These are phyloP conservation scores for Sarcophaga bullata DNA, from an alignment of 1,140 invertebrate species.

Conservation along the genomic window DNA sequence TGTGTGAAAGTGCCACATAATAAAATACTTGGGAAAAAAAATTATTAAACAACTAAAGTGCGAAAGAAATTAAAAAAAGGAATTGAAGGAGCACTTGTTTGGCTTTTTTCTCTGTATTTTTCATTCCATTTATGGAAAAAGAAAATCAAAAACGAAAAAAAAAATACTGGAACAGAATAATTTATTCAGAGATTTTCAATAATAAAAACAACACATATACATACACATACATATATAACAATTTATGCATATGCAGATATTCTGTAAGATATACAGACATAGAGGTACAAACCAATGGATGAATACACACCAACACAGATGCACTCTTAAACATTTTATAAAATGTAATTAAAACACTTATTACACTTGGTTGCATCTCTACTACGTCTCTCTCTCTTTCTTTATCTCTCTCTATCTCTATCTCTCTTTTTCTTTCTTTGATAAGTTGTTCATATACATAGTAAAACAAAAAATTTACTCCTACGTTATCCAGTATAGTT, in stretches of 20 bases:
- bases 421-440: too few species aligned
- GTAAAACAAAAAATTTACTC: too few species aligned
- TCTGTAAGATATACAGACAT: too few species aligned
- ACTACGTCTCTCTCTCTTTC: not conserved
- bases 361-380: conserved; percentile 23
- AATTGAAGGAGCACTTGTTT: too few species aligned
- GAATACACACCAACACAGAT: not conserved
- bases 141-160: not conserved
- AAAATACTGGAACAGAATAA: not conserved
- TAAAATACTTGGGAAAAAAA: conserved; percentile 6
- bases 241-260: not conserved
- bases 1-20: not conserved
- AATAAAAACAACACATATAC: not conserved
- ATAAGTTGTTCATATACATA: too few species aligned
- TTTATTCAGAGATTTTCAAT: conserved; percentile 38
- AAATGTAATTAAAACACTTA: conserved; percentile 39
- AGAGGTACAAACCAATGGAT: not conserved
- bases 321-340: conserved; percentile 10
- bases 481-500: too few species aligned
- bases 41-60: not conserved
- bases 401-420: too few species aligned
- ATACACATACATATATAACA: not conserved
- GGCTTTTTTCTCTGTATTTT: not conserved
- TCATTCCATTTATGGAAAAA: not conserved
- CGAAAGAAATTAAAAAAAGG: too few species aligned